Percentiles rank a stretch among this genome's conserved stretches.
These are phyloP conservation scores for Brachionus angularis DNA, from an alignment of 1,140 invertebrate species.

Conservation along the genomic window DNA sequence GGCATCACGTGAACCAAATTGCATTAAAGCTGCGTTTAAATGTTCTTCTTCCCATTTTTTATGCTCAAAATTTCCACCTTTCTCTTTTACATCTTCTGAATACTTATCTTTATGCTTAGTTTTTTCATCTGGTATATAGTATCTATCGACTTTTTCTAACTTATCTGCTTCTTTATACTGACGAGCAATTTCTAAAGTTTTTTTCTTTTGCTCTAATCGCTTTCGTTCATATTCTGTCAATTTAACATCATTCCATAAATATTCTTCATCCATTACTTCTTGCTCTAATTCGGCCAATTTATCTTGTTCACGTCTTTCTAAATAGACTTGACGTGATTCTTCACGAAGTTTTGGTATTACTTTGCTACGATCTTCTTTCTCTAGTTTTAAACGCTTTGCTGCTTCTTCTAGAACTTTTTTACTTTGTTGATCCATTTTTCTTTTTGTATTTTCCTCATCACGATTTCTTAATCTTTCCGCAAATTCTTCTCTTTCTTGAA, in stretches of 20 bases:
- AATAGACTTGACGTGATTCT: constrained; percentile 85
- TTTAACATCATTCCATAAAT: constrained; percentile 80
- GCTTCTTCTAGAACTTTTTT: constrained; percentile 82
- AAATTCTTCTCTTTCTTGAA: constrained; percentile 90
- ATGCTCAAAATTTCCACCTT: constrained; percentile 83
- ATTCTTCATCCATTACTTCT: constrained; percentile 92
- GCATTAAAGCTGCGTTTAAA: constrained; percentile 81
- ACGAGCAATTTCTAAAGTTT: constrained; percentile 79
- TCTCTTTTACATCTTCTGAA: constrained; percentile 79
- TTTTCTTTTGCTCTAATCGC: constrained; percentile 84
- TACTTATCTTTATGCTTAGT: constrained; percentile 66
- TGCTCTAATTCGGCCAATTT: constrained; percentile 91
- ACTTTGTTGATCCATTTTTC: constrained; percentile 65
- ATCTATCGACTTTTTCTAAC: constrained; percentile 82
- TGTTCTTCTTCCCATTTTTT: constrained; percentile 97
- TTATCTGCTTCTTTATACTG: constrained; percentile 90
- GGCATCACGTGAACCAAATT: constrained; percentile 86
- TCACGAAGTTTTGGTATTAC: constrained; percentile 65
- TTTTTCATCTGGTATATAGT: constrained; percentile 80
- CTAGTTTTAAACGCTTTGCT: constrained; percentile 77
- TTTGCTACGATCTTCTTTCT: constrained; percentile 47
- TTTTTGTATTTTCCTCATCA: constrained; percentile 82
- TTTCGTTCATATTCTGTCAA: constrained; percentile 78
- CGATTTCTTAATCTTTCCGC: constrained; percentile 77
- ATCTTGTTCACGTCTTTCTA: constrained; percentile 89